phyloP scores from a whole-genome alignment of 2,113 vertebrate genomes.

The Trogon surrucura region DNA sequence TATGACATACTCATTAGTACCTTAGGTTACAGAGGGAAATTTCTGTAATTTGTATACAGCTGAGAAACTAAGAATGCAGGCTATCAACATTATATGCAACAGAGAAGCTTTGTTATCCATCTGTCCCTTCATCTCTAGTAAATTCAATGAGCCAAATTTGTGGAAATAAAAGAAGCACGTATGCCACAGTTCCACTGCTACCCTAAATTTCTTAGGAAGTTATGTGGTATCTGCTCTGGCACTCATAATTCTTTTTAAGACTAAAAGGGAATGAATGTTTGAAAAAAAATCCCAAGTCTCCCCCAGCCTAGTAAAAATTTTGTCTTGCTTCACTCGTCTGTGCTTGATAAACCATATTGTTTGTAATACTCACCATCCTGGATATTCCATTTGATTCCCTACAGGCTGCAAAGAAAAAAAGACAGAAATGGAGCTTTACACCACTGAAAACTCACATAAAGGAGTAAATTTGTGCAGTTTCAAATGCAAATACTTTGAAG shows the following conservation, averaged over 20 bases:
- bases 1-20: background rate
- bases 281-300: background rate
- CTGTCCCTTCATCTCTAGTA: background rate
- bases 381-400: conserved; percentile 60
- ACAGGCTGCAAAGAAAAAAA: conserved; percentile 51
- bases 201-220: background rate
- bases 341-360: background rate
- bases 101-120: background rate
- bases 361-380: conserved; percentile 44
- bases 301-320: background rate
- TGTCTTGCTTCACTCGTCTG: background rate
- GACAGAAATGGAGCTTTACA: background rate
- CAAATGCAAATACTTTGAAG: background rate
- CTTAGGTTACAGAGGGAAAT: background rate
- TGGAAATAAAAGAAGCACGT: background rate
- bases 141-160: background rate
- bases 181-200: background rate
- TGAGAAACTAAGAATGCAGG: background rate
- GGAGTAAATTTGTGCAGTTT: background rate
- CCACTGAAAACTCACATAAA: background rate
- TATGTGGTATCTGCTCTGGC: background rate
- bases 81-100: background rate
- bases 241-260: background rate
- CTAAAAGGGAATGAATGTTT: background rate
- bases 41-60: background rate